Evolutionary conservation across 2,797 vertebrate species (phyloP), one percentile per base, ranked within the genome.

Genomic region (Merluccius polli): DNA sequence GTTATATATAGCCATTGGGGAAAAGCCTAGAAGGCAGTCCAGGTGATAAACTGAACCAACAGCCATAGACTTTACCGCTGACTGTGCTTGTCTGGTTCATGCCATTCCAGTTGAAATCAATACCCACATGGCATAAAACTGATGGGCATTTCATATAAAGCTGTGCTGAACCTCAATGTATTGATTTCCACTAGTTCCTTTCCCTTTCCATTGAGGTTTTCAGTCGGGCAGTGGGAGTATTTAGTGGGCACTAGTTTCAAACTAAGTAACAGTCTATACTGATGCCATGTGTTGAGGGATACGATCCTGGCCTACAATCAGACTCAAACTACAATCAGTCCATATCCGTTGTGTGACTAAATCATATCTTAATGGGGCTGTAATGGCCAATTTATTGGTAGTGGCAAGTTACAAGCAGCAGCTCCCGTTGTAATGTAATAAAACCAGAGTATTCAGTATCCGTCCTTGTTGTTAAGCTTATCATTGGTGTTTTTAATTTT

Each of bases 341-440:
- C n/a, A 9, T 24, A 59, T 59, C 52, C 21, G 8, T 12, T 27
- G 59, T 27, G 59, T 65, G n/a, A 65, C 12, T 27, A 65, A 65
- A 65, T 27, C n/a, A 27, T 65, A 65, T 65, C 59, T 65, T 65
- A 65, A 65, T 27, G 59, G 15, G 59, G 59, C 59, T 65, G 59
- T 65, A 65, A 27, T 27, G 59, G 8, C 21, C 52, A 1, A 7
- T 59, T 48, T 48, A 48, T 48, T 48, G 44, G 44, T 59, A 1
- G 6, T 24, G 8, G n/a, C n/a, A 24, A 52, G 44, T 21, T 52
- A 52, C 12, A 48, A 48, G 44, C 44, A 48, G 44, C 44, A 21
- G 16, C 52, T 59, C 8, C 52, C 21, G 52, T n/a, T n/a, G n/a
- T n/a, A 59, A 8, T 24, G 8, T 59, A 24, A 24, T 65, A 27